Percentiles rank a stretch among this genome's conserved stretches.
These are phyloP conservation scores for Tonatia bakeri DNA, from an alignment of 2,113 vertebrate species.

Conservation along the genomic window DNA sequence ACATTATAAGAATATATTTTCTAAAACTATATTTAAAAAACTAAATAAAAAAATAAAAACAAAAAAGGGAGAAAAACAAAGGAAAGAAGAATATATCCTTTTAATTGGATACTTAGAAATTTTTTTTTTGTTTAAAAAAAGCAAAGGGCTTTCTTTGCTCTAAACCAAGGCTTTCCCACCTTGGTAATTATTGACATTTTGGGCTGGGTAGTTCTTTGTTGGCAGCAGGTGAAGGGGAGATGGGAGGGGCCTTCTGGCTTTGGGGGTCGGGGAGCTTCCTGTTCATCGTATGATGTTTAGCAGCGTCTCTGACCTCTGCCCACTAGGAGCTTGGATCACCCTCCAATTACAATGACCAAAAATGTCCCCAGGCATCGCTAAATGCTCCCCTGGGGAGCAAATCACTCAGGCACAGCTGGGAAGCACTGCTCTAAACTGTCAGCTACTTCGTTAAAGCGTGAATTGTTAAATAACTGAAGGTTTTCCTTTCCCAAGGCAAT, in stretches of 20 bases:
- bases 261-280: background rate
- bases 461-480: conserved; percentile 26
- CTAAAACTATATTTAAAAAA: too few species aligned
- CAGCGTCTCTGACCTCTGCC: background rate
- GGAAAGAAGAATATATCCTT: background rate
- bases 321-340: background rate
- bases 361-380: background rate
- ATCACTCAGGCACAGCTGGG: background rate
- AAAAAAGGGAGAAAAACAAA: too few species aligned
- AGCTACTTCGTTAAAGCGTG: background rate
- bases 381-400: conserved; percentile 2
- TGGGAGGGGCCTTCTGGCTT: background rate
- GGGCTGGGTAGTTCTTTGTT: background rate
- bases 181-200: background rate
- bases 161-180: background rate
- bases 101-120: background rate
- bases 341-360: conserved; percentile 35
- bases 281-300: background rate
- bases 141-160: background rate
- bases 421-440: conserved; percentile 2
- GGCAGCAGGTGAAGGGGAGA: background rate
- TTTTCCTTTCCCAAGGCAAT: conserved; percentile 25
- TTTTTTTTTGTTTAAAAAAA: background rate
- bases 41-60: too few species aligned
- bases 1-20: background rate